Base-by-base conservation (phyloP, 1,140 invertebrate species). In the Bombus cullumanus region DNA sequence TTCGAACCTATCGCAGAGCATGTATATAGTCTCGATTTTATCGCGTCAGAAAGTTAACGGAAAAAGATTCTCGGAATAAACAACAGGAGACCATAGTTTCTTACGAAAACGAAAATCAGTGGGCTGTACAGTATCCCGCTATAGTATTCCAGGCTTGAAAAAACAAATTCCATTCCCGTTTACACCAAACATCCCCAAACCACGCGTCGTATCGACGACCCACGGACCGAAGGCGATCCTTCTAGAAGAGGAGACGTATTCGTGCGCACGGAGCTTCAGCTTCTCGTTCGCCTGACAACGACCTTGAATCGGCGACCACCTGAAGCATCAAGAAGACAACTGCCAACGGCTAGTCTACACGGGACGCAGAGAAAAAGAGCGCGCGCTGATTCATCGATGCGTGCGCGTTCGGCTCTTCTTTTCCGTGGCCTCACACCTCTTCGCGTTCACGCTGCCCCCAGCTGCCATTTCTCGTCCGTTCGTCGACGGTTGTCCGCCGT, bases 361-460 rank as follows among this genome's bases (percentile, higher is more conserved):
- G 18, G 22, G 3, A 53, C 13, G 34, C 15, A 3, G 73, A 83
- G 75, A 87, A 87, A 78, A 73, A 41, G 59, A 39, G 10, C 59
- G 28, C 59, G 66, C 59, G 43, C 47, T 91, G 89, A 92, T 86
- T 91, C 91, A 92, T 85, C 75, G n/a, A 53, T 62, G 25, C 39
- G 76, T 10, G 31, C 57, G 31, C 57, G 13, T 25, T 53, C n/a
- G 73, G 62, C 66, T 4, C 72, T 82, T 76, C 78, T 75, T 87
- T 90, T 87, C 64, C 78, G 18, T n/a, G 69, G 53, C 62, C 59
- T 84, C 72, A 47, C 76, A 2, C n/a, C n/a, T 31, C 66, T 73
- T 68, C 64, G 64, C n/a, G 62, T 31, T 64, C 62, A 28, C 13
- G n/a, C 62, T 79, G 53, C 80, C 76, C 34, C 34, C 81, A 83